Conservation (phyloP, 1,140 invertebrate species). For the Ceratosolen fusciceps region DNA sequence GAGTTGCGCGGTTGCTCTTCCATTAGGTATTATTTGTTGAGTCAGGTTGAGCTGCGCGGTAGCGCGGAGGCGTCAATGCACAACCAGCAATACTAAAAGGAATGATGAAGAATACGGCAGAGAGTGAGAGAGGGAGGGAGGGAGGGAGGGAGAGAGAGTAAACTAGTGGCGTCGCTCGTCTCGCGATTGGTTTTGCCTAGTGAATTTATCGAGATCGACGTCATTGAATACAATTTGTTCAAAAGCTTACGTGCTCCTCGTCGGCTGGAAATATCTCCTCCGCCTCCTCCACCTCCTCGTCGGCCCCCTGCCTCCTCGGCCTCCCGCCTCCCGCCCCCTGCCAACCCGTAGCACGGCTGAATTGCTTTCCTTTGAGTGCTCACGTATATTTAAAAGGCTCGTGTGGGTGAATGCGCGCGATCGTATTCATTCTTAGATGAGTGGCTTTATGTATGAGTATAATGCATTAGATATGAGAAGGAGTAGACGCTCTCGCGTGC, state of each 20-base stretch:
- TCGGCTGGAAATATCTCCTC: neutral
- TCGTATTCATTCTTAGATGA: conserved; percentile 31
- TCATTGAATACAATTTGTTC: conserved; percentile 41
- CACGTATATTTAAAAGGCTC: conserved; percentile 37
- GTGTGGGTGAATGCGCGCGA: conserved; percentile 40
- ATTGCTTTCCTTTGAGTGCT: conserved; percentile 28
- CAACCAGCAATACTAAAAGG: conserved; percentile 23
- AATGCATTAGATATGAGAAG: conserved; percentile 44
- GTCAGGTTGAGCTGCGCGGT: conserved; percentile 44
- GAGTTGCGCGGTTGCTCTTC: conserved; percentile 47
- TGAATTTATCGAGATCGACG: conserved; percentile 45
- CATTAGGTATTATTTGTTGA: conserved; percentile 61
- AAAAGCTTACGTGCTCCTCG: conserved; percentile 33
- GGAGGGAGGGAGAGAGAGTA: conserved; percentile 26
- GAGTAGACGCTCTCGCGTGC: conserved; percentile 27
- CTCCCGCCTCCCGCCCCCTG: neutral
- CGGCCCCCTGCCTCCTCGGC: no score
- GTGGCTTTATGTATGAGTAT: conserved; percentile 34
- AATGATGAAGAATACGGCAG: conserved; percentile 40
- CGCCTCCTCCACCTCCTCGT: no score
- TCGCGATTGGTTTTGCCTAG: conserved; percentile 45
- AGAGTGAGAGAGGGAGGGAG: conserved; percentile 46
- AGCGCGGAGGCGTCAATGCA: neutral
- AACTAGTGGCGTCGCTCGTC: conserved; percentile 30
- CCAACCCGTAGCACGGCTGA: conserved; percentile 21